phyloP scores from a whole-genome alignment of 2,888 invertebrate species.

The Acheta domesticus region DNA sequence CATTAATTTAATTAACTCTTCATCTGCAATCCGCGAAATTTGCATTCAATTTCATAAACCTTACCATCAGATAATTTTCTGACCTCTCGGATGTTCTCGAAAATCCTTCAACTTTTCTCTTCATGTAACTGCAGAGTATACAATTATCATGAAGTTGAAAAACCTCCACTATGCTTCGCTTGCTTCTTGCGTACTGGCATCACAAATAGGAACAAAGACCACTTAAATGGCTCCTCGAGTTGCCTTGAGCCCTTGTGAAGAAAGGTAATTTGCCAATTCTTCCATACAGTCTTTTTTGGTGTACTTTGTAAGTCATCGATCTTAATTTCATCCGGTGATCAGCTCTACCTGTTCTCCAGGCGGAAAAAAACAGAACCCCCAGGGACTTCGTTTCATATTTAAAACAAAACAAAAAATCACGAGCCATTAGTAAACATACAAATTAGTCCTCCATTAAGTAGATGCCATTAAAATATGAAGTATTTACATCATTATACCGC shows the following conservation, averaged over 20 bases:
- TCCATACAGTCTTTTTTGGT: neutral
- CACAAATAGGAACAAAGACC: too few species aligned
- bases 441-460: conserved; percentile 4
- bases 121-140: too few species aligned
- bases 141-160: too few species aligned
- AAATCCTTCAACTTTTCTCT: too few species aligned
- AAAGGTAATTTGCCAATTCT: neutral
- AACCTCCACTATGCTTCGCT: too few species aligned
- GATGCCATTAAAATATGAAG: conserved; percentile 9
- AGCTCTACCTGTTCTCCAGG: neutral
- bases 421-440: conserved; percentile 18
- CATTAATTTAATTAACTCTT: too few species aligned
- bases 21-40: too few species aligned
- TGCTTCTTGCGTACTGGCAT: too few species aligned
- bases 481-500: conserved; percentile 1
- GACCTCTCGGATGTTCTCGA: too few species aligned
- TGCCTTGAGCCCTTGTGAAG: neutral
- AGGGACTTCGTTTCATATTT: neutral
- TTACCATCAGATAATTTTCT: too few species aligned
- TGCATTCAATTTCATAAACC: too few species aligned
- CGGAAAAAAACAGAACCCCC: neutral
- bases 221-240: neutral
- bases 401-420: conserved; percentile 5
- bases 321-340: conserved; percentile 4
- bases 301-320: neutral